phyloP scores from a whole-genome alignment of 2,113 vertebrate genomes.

The Osmerus mordax region DNA sequence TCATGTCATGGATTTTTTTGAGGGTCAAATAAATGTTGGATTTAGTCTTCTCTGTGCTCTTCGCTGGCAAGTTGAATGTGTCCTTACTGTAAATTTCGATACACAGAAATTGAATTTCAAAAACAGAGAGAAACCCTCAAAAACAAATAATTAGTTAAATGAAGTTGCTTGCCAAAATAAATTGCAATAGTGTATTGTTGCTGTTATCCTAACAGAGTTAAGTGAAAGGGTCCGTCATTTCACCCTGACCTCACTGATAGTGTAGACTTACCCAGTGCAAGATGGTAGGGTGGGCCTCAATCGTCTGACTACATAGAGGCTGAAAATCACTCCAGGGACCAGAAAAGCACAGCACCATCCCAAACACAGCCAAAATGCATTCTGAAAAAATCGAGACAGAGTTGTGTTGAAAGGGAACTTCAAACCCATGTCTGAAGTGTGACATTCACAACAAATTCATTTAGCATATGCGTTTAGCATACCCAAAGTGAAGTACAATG shows the following conservation, averaged over 20 bases:
- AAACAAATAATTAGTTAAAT: too few species aligned
- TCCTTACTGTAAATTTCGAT: background rate
- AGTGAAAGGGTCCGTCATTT: too few species aligned
- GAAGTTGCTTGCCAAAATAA: too few species aligned
- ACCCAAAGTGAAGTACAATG: background rate
- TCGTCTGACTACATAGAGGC: conserved; percentile 70
- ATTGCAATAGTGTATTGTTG: too few species aligned
- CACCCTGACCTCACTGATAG: too few species aligned
- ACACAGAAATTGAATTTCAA: background rate
- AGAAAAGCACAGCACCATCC: conserved; percentile 76
- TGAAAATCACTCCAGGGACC: conserved; percentile 74
- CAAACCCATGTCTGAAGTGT: background rate
- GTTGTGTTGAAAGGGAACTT: background rate
- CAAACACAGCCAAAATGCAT: conserved; percentile 82
- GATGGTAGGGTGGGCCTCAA: conserved; percentile 52
- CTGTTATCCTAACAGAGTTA: too few species aligned
- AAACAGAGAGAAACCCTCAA: too few species aligned
- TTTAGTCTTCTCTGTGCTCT: background rate
- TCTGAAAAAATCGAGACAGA: conserved; percentile 57
- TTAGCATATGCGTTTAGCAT: too few species aligned
- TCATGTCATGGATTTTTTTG: background rate
- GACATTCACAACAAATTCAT: background rate
- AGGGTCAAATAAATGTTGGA: background rate
- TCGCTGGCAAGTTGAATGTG: background rate
- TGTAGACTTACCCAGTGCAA: too few species aligned